These are phyloP conservation scores for Hycleus cichorii DNA, from an alignment of 1,140 invertebrate species.

Conservation along the genomic window DNA sequence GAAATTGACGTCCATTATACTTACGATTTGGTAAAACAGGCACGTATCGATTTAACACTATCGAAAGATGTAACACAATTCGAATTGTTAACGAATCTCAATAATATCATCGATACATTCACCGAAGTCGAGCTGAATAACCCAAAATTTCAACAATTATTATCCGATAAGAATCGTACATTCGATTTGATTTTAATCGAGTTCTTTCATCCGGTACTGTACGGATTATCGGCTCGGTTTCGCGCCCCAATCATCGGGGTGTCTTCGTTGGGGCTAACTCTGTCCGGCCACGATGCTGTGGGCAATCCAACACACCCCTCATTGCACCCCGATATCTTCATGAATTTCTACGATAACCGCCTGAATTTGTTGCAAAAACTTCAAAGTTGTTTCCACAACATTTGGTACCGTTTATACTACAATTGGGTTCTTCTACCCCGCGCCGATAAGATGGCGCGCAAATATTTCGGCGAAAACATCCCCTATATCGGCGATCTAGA, in stretches of 20 bases:
- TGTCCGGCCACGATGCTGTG: slow-evolving; percentile 20
- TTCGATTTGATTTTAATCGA: slow-evolving; percentile 35
- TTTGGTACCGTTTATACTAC: slow-evolving; percentile 30
- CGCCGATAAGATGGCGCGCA: slow-evolving; percentile 35
- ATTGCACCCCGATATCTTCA: slow-evolving; percentile 38
- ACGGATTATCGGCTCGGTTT: slow-evolving; percentile 21
- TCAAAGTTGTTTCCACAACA: slow-evolving; percentile 12
- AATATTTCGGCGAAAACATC: slow-evolving; percentile 40
- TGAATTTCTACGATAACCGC: slow-evolving; percentile 21
- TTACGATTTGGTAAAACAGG: slow-evolving; percentile 4
- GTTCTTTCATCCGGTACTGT: slow-evolving; percentile 24
- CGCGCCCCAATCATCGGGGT: slow-evolving; percentile 31
- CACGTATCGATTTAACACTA: background rate
- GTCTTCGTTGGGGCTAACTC: slow-evolving; percentile 8
- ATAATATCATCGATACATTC: slow-evolving; percentile 23
- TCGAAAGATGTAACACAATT: slow-evolving; percentile 4
- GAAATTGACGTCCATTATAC: slow-evolving; percentile 15
- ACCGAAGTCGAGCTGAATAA: slow-evolving; percentile 37
- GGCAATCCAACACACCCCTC: slow-evolving; percentile 41
- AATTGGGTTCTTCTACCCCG: slow-evolving; percentile 17
- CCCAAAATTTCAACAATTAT: slow-evolving; percentile 34
- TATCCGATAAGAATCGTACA: slow-evolving; percentile 22
- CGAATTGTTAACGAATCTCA: background rate
- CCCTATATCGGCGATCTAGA: slow-evolving; percentile 43
- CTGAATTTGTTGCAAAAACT: slow-evolving; percentile 41